Conservation (phyloP, 2,888 invertebrate genomes). For the Leucozona laternaria region DNA sequence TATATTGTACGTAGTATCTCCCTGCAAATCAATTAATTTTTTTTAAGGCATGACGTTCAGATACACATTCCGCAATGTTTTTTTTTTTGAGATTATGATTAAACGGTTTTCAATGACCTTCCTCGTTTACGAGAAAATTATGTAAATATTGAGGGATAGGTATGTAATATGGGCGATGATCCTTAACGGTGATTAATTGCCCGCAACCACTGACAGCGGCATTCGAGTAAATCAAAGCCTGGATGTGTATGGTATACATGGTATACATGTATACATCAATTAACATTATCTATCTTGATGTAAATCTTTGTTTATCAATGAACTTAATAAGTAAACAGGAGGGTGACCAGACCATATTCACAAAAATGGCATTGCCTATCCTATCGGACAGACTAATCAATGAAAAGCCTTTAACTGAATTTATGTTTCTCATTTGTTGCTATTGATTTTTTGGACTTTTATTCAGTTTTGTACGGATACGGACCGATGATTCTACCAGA, state of each 20-base stretch:
- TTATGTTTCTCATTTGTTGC: no score
- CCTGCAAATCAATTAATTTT: slow-evolving; percentile 6
- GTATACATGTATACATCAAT: neutral
- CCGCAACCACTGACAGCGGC: slow-evolving; percentile 8
- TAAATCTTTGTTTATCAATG: slow-evolving; percentile 21
- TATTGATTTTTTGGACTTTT: no score
- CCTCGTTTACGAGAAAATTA: slow-evolving; percentile 7
- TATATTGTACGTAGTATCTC: neutral
- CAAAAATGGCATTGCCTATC: neutral
- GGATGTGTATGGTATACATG: neutral
- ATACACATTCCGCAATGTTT: neutral
- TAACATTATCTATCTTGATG: slow-evolving; percentile 7
- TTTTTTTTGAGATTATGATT: neutral
- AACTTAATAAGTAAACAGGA: neutral
- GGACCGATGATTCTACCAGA: no score
- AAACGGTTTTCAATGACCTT: slow-evolving; percentile 23
- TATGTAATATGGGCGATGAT: neutral
- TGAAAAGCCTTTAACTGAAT: no score
- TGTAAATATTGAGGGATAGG: neutral
- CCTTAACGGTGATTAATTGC: slow-evolving; percentile 22
- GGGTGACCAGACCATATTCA: slow-evolving; percentile 3
- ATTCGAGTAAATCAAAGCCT: slow-evolving; percentile 6
- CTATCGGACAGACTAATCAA: neutral
- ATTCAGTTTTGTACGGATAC: no score
- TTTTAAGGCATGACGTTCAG: neutral